Evolutionary conservation across 2,113 vertebrate genomes (phyloP), one percentile per base, ranked within the genome.

Genomic region (Craseonycteris thonglongyai): DNA sequence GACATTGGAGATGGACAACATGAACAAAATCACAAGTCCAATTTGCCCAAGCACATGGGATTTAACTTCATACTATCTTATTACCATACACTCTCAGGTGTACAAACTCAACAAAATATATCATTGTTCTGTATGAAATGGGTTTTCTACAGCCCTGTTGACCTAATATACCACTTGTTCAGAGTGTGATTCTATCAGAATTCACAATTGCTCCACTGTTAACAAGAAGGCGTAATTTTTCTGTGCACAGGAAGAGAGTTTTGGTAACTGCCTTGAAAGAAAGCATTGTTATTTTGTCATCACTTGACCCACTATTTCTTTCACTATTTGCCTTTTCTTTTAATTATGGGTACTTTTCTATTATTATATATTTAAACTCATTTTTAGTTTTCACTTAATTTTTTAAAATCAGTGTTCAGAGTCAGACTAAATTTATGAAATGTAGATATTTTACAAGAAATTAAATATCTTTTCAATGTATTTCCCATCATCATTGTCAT

Each of bases 201-300:
- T 95, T 96, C 94, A 97, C 96, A 98, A 95, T 94, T 93, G 76
- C 80, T 91, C 94, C 85, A 96, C 74, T 97, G 96, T 98, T 97
- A 91, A 90, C 12, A 71, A 96, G 96, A 95, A 97, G 97, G 87
- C 82, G 33, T 86, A 81, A 79, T 95, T 96, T 87, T 98, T 97
- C 89, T 96, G 78, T 69, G 54, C 87, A 21, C 75, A 51, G 92
- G 95, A 97, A 93, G 97, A 93, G 72, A 45, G 75, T 97, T 97
- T 84, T 94, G 65, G 91, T 95, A 96, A 92, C 85, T 79, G 61
- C 66, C 54, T 95, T 98, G 95, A 98, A 97, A 97, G 94, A 94
- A 96, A 91, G 80, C 61, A 97, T 97, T 98, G 96, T 96, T 35
- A n/a, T 28, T 61, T 98, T 92, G 97, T 95, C 91, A 97, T 95